These are phyloP conservation scores for Stegana nigrithorax DNA, from an alignment of 2,888 invertebrate genomes.

Conservation along the genomic window DNA sequence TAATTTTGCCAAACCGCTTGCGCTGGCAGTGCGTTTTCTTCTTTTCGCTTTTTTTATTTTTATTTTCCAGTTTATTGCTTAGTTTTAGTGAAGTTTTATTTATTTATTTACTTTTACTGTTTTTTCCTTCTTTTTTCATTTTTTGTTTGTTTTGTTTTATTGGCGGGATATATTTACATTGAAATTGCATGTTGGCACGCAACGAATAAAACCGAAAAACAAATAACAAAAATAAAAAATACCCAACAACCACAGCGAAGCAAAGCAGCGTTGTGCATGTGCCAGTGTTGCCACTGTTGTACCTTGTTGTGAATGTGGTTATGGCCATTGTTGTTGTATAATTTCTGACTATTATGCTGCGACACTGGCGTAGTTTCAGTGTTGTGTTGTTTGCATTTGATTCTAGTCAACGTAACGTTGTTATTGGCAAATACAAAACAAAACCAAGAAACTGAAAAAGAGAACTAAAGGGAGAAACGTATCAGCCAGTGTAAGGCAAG, in stretches of 20 bases:
- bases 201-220: slow-evolving; percentile 35
- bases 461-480: too few relatives aligned
- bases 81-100: slow-evolving; percentile 50
- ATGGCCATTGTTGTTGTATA: slow-evolving; percentile 38
- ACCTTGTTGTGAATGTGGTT: slow-evolving; percentile 25
- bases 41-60: neutral
- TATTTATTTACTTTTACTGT: slow-evolving; percentile 51
- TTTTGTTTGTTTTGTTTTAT: slow-evolving; percentile 9
- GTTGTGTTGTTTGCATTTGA: slow-evolving; percentile 6
- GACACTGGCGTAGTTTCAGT: slow-evolving; percentile 46
- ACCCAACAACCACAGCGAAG: too few relatives aligned
- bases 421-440: slow-evolving; percentile 58
- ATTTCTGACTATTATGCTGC: slow-evolving; percentile 59
- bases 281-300: slow-evolving; percentile 23
- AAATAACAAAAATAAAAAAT: too few relatives aligned
- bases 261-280: slow-evolving; percentile 16
- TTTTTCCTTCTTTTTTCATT: slow-evolving; percentile 20
- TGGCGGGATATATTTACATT: slow-evolving; percentile 42
- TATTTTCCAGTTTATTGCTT: too few relatives aligned
- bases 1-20: slow-evolving; percentile 32
- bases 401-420: slow-evolving; percentile 34
- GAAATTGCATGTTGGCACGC: slow-evolving; percentile 69
- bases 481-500: too few relatives aligned
- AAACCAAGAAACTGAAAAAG: too few relatives aligned
- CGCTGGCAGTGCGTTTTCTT: too few relatives aligned